These are phyloP conservation scores for Chaunax sp. DNA, from an alignment of 2,797 vertebrate genomes.

Conservation along the genomic window DNA sequence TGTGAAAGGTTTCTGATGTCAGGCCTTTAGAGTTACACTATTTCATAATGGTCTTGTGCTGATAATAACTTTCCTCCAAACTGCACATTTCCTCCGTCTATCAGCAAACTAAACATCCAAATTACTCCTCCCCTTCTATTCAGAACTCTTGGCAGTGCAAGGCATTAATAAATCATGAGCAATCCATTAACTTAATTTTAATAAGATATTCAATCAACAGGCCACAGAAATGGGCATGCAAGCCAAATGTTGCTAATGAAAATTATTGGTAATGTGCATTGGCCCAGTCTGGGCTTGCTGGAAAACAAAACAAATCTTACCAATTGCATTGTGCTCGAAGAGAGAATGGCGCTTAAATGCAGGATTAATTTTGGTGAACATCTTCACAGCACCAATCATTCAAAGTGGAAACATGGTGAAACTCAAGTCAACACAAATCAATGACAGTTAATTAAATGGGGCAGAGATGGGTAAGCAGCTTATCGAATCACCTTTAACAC, in stretches of 20 bases:
- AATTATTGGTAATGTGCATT: constrained; percentile 63
- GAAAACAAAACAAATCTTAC: constrained; percentile 73
- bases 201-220: constrained; percentile 67
- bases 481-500: constrained; percentile 64
- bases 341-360: constrained; percentile 66
- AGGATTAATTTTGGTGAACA: constrained; percentile 67
- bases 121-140: constrained; percentile 24
- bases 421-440: constrained; percentile 77
- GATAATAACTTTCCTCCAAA: no score
- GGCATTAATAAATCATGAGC: constrained; percentile 70
- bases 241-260: constrained; percentile 63
- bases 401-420: constrained; percentile 55
- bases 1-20: no score
- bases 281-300: constrained; percentile 30
- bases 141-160: constrained; percentile 13
- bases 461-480: constrained; percentile 71
- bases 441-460: constrained; percentile 78
- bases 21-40: no score
- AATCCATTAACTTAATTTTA: constrained; percentile 67
- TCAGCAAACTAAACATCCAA: constrained; percentile 30
- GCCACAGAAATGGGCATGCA: constrained; percentile 38
- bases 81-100: constrained; percentile 31
- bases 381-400: constrained; percentile 57
- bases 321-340: constrained; percentile 40
- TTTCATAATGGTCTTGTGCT: no score